These are phyloP conservation scores for Lethenteron camtschaticum DNA, from an alignment of 2,113 vertebrate genomes.

Conservation along the genomic window DNA sequence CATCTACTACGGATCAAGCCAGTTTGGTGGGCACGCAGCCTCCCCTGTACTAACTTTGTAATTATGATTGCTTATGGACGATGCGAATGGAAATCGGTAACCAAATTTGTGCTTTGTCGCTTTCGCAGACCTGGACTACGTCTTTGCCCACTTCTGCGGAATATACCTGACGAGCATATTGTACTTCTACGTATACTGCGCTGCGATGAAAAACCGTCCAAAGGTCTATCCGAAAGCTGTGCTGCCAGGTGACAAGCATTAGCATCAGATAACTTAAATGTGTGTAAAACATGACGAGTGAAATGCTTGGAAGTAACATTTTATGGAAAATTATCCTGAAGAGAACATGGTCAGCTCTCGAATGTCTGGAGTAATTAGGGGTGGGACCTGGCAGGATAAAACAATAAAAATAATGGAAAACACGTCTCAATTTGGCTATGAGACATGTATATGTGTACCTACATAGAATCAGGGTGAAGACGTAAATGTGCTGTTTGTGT, in stretches of 20 bases:
- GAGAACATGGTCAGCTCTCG: too few relatives aligned
- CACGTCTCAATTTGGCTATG: too few relatives aligned
- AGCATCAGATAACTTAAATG: background rate
- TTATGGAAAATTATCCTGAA: too few relatives aligned
- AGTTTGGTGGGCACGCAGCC: conserved; percentile 31
- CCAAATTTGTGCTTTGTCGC: conserved; percentile 8
- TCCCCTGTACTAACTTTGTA: background rate
- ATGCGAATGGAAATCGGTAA: background rate
- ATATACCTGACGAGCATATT: conserved; percentile 51
- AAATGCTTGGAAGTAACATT: too few relatives aligned
- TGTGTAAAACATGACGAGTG: background rate
- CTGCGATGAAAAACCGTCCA: conserved; percentile 39
- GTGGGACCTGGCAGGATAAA: too few relatives aligned
- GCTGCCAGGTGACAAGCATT: conserved; percentile 35
- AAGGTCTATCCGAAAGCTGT: conserved; percentile 40
- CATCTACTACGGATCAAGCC: conserved; percentile 41
- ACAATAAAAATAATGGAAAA: too few relatives aligned
- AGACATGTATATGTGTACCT: too few relatives aligned
- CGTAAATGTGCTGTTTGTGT: too few relatives aligned
- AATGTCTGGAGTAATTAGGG: too few relatives aligned
- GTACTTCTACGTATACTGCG: conserved; percentile 55
- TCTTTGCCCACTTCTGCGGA: conserved; percentile 48
- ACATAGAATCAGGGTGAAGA: too few relatives aligned
- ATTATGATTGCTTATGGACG: background rate
- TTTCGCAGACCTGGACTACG: conserved; percentile 56